Conservation (phyloP, 1,140 invertebrate genomes). For the Sycobia sp. region DNA sequence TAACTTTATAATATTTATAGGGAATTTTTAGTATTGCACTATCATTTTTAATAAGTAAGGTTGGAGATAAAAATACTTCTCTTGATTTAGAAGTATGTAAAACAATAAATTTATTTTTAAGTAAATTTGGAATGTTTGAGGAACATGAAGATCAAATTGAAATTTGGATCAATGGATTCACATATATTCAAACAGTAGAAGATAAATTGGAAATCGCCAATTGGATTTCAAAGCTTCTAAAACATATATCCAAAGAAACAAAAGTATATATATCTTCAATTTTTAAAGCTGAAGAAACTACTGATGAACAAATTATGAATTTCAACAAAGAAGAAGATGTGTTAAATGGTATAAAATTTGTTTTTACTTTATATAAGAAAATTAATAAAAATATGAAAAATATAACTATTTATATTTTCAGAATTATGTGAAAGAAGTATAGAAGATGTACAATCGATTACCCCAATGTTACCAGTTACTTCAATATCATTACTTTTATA, state of each 20-base stretch:
- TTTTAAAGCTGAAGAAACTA: constrained; percentile 39
- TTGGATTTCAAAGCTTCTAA: constrained; percentile 50
- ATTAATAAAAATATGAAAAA: background rate
- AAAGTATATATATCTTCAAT: constrained; percentile 48
- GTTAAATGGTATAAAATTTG: constrained; percentile 40
- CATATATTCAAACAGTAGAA: constrained; percentile 44
- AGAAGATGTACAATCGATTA: constrained; percentile 3
- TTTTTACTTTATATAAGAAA: background rate
- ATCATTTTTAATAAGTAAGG: constrained; percentile 61
- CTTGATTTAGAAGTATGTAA: constrained; percentile 39
- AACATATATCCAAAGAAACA: constrained; percentile 40
- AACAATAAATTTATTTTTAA: constrained; percentile 64
- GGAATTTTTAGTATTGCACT: constrained; percentile 66
- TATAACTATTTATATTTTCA: constrained; percentile 20
- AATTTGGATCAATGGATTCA: constrained; percentile 68
- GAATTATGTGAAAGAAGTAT: constrained; percentile 35
- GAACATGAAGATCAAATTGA: constrained; percentile 68
- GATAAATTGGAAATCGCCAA: constrained; percentile 43
- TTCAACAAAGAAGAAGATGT: constrained; percentile 40
- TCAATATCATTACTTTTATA: constrained; percentile 46
- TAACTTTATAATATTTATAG: constrained; percentile 35
- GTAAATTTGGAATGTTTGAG: constrained; percentile 68
- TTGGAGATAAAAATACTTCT: constrained; percentile 26
- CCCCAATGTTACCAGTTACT: constrained; percentile 33
- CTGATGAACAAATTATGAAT: constrained; percentile 35